Evolutionary conservation across 2,113 vertebrate genomes (phyloP).

Genomic region (Ophthalmolycus amberensis): DNA sequence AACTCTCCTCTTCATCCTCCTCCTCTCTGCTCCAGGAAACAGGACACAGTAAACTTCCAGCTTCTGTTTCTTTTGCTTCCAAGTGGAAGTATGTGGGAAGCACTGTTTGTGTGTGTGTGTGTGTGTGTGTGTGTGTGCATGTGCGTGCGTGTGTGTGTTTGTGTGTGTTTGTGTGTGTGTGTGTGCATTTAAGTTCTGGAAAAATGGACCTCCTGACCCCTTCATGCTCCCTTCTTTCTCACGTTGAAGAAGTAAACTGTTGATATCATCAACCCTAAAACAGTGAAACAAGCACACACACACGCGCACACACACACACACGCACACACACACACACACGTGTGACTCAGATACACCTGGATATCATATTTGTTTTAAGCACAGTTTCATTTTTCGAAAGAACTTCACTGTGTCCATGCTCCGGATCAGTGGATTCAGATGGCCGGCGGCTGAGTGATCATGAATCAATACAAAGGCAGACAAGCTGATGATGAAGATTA

Average conservation of each 20-base stretch:
- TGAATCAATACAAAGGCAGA: constrained; percentile 5
- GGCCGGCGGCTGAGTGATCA: constrained; percentile 2
- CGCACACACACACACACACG: too few species aligned
- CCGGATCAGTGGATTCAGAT: constrained; percentile 23
- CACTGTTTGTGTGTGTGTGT: constrained; percentile 44
- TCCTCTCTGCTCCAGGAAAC: constrained; percentile 70
- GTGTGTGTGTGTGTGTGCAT: constrained; percentile 47
- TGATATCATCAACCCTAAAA: constrained; percentile 18
- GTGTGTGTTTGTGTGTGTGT: constrained; percentile 57
- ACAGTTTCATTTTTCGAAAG: constrained; percentile 39
- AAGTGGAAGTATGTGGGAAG: constrained; percentile 77
- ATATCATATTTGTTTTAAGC: background rate
- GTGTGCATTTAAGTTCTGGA: constrained; percentile 30
- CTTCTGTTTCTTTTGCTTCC: constrained; percentile 84
- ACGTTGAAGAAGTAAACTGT: constrained; percentile 56
- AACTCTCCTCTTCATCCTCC: constrained; percentile 65
- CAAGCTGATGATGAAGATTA: constrained; percentile 9
- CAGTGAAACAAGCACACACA: constrained; percentile 23
- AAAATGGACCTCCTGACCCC: constrained; percentile 55
- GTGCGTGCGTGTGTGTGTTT: constrained; percentile 28
- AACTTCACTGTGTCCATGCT: background rate
- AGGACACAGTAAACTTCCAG: constrained; percentile 81
- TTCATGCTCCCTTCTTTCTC: constrained; percentile 37
- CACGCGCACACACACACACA: constrained; percentile 20
- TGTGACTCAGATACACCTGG: constrained; percentile 47